Conservation (phyloP, 2,888 invertebrate species). For the Pristionchus exspectatus region DNA sequence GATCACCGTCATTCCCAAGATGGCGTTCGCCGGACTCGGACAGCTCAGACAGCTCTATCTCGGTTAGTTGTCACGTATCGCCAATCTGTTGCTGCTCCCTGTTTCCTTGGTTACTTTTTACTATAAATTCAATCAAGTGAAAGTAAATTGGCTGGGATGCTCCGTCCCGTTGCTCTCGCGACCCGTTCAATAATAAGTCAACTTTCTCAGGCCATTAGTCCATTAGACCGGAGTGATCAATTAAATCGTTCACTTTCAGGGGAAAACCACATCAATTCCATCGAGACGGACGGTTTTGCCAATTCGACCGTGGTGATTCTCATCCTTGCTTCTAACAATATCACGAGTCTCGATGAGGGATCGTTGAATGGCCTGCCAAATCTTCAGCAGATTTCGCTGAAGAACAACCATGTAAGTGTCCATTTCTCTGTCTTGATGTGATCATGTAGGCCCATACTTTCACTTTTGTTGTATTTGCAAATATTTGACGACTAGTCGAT, state of each 20-base stretch:
- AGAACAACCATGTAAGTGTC: conserved; percentile 73
- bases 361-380: conserved; percentile 70
- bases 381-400: conserved; percentile 78
- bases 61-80: too few relatives aligned
- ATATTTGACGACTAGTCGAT: too few relatives aligned
- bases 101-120: conserved; percentile 64
- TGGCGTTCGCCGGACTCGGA: conserved; percentile 69
- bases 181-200: conserved; percentile 31
- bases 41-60: conserved; percentile 76
- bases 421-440: too few relatives aligned
- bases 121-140: background rate
- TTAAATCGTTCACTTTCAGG: conserved; percentile 40
- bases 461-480: too few relatives aligned
- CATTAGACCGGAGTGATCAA: conserved; percentile 20
- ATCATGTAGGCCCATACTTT: too few relatives aligned
- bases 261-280: conserved; percentile 67
- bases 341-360: conserved; percentile 67
- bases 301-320: conserved; percentile 75
- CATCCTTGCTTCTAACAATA: conserved; percentile 72
- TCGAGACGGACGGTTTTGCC: conserved; percentile 74
- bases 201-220: conserved; percentile 46
- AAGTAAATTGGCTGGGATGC: background rate
- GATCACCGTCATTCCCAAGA: conserved; percentile 63
- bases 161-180: background rate
- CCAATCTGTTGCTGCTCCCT: too few relatives aligned